Evolutionary conservation across 1,140 invertebrate species (phyloP).

Genomic region (Manduca sexta): DNA sequence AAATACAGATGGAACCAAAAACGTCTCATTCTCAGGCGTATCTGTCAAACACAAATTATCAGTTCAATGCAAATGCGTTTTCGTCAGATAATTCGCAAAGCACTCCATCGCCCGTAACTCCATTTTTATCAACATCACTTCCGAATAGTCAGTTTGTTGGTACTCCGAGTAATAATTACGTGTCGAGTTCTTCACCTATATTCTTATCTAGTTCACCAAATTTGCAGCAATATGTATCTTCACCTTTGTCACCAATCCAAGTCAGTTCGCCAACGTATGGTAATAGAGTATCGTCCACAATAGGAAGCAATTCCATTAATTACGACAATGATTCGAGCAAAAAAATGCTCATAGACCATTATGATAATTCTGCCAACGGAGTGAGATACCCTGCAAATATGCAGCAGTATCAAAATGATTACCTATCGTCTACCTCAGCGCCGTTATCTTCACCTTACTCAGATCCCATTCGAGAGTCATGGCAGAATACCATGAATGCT

Average conservation of each 20-base stretch:
- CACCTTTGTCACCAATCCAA: conserved; percentile 43
- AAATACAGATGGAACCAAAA: conserved; percentile 47
- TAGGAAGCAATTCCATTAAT: conserved; percentile 29
- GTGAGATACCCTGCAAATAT: conserved; percentile 43
- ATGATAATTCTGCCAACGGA: conserved; percentile 60
- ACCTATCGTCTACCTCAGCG: conserved; percentile 36
- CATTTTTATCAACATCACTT: conserved; percentile 48
- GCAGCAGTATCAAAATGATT: conserved; percentile 53
- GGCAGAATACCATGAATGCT: conserved; percentile 38
- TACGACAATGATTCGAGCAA: conserved; percentile 46
- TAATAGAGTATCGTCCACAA: conserved; percentile 36
- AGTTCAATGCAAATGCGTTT: conserved; percentile 43
- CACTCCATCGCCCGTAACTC: conserved; percentile 44
- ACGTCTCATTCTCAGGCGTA: conserved; percentile 36
- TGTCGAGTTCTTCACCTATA: conserved; percentile 54
- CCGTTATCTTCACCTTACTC: conserved; percentile 41
- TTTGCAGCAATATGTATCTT: conserved; percentile 59
- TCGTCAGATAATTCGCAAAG: conserved; percentile 38
- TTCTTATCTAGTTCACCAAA: conserved; percentile 54
- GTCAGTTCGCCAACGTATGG: conserved; percentile 45
- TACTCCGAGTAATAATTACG: conserved; percentile 46
- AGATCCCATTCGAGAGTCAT: conserved; percentile 35
- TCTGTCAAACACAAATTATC: conserved; percentile 43
- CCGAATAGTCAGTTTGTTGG: conserved; percentile 54
- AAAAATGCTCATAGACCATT: conserved; percentile 63